Percentiles rank a stretch among this genome's conserved stretches.
Evolutionary conservation across 92 coral and sea anemone genomes (phyloP).

Genomic region (Zoanthus gigantus): DNA sequence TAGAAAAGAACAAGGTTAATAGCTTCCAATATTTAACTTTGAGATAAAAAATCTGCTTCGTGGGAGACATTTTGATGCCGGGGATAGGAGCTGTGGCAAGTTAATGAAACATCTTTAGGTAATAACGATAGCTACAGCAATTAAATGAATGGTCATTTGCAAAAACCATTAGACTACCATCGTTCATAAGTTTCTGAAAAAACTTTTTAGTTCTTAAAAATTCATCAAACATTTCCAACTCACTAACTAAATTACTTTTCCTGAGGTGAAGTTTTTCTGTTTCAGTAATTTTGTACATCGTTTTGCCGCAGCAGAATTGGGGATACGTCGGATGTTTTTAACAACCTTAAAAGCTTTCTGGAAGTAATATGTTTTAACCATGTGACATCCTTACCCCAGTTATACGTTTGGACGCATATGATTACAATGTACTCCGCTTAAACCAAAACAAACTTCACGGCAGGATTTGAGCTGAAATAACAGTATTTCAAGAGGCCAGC

Average conservation of each 20-base stretch:
- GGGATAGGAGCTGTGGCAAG: not conserved
- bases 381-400: conserved; percentile 2
- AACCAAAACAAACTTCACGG: conserved; percentile 34
- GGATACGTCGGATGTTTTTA: not conserved
- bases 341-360: not conserved
- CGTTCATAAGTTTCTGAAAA: not conserved
- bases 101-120: not conserved
- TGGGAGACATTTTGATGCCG: too few relatives aligned
- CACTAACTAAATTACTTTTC: not conserved
- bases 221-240: too few relatives aligned
- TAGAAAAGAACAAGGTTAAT: too few relatives aligned
- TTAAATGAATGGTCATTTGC: not conserved
- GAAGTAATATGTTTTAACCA: conserved; percentile 18
- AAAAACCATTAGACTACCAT: not conserved
- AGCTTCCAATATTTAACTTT: too few relatives aligned
- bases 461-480: conserved; percentile 6
- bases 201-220: not conserved
- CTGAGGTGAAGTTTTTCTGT: not conserved
- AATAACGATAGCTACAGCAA: not conserved
- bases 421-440: not conserved
- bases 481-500: conserved; percentile 13
- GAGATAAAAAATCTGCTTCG: too few relatives aligned
- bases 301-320: not conserved
- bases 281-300: not conserved
- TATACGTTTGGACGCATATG: conserved; percentile 8